Conservation (phyloP, 1,140 invertebrate genomes). For the Oryzaephilus surinamensis region DNA sequence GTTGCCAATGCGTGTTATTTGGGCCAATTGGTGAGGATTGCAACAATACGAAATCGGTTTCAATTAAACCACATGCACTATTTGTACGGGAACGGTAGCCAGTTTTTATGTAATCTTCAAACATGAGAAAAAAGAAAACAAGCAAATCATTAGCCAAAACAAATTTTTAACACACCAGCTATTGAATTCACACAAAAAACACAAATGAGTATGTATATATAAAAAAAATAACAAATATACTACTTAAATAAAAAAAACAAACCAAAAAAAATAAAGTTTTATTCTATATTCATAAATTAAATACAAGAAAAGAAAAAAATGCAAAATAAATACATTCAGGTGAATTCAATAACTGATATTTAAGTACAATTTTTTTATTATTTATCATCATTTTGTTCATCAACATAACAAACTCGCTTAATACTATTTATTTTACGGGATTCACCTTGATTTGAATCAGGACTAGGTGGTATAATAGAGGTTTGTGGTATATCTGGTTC, state of each 20-base stretch:
- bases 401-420: constrained; percentile 20
- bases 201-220: constrained; percentile 8
- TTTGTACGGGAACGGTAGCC: constrained; percentile 28
- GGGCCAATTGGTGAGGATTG: constrained; percentile 41
- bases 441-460: constrained; percentile 33
- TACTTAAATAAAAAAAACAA: constrained; percentile 9
- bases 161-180: constrained; percentile 8
- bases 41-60: constrained; percentile 46
- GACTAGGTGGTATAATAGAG: constrained; percentile 32
- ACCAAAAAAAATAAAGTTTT: no score
- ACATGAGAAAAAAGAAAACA: constrained; percentile 6
- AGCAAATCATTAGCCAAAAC: constrained; percentile 1
- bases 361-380: no score
- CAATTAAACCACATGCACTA: constrained; percentile 29
- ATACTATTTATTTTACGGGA: constrained; percentile 14
- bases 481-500: constrained; percentile 31
- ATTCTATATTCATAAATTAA: no score
- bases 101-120: constrained; percentile 13
- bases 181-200: constrained; percentile 17
- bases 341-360: constrained; percentile 13
- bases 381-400: no score
- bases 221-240: constrained; percentile 3
- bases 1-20: constrained; percentile 42
- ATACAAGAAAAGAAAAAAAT: constrained; percentile 7
- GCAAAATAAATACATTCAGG: no score